A percentile compares a stretch with the other conserved stretches of the same genome.
Conservation (phyloP, 1,140 invertebrate genomes). For the Tribolium castaneum region DNA sequence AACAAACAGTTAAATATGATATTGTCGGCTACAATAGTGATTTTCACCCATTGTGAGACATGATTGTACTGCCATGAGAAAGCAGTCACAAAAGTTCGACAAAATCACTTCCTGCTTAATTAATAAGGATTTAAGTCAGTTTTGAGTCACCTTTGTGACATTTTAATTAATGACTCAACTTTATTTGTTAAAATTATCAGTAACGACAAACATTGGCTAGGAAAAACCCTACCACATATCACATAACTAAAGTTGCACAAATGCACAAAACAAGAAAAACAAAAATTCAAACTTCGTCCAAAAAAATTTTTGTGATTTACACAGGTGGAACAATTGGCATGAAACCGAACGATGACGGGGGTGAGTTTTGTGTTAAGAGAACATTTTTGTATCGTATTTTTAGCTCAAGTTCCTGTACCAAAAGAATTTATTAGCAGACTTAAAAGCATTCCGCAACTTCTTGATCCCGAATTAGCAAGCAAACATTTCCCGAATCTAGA, state of each 20-base stretch:
- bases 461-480: conserved; percentile 45
- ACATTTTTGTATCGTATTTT: conserved; percentile 51
- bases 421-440: conserved; percentile 53
- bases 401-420: conserved; percentile 53
- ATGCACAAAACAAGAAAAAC: too few species aligned
- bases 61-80: conserved; percentile 1
- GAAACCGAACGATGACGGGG: conserved; percentile 78
- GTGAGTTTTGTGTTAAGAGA: conserved; percentile 65
- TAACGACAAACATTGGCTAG: too few species aligned
- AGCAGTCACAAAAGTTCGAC: neutral
- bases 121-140: neutral
- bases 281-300: neutral
- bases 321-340: conserved; percentile 93
- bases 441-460: conserved; percentile 49
- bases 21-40: neutral
- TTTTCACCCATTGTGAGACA: conserved; percentile 1
- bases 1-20: conserved; percentile 19
- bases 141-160: too few species aligned
- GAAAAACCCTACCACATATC: too few species aligned
- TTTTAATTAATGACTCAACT: too few species aligned
- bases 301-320: conserved; percentile 80
- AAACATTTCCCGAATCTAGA: conserved; percentile 37
- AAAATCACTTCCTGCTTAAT: conserved; percentile 8
- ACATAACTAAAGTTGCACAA: too few species aligned
- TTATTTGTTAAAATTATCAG: too few species aligned